phyloP scores from a whole-genome alignment of 2,113 vertebrate species.

The Alectura lathami region DNA sequence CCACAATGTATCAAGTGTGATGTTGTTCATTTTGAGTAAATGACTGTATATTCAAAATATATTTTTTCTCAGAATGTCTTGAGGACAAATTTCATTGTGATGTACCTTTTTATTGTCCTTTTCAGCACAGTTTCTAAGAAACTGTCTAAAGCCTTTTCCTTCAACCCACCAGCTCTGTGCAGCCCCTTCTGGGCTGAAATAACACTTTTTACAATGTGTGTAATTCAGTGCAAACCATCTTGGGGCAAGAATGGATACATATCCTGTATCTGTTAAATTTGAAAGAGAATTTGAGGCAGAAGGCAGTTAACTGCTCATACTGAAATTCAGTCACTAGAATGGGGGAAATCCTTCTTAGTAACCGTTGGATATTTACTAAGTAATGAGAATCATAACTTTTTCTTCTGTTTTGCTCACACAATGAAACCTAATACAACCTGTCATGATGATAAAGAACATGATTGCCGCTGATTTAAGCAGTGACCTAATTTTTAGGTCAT shows the following conservation, averaged over 20 bases:
- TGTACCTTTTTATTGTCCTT: not conserved
- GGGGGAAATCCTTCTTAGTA: not conserved
- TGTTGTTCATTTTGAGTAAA: not conserved
- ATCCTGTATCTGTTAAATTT: not conserved
- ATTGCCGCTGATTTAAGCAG: not conserved
- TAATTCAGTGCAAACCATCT: not conserved
- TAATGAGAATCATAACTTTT: not conserved
- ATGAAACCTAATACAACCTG: not conserved
- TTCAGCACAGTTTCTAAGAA: not conserved
- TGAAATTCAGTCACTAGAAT: not conserved
- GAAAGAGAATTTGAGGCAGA: conserved; percentile 1
- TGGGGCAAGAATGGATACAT: conserved; percentile 4
- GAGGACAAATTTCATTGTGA: not conserved
- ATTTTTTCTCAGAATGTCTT: not conserved
- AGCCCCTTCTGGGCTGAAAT: conserved; percentile 4
- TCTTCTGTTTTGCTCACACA: not conserved
- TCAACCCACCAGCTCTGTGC: not conserved
- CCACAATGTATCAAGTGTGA: not conserved
- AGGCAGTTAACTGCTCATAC: not conserved
- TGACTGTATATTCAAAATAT: not conserved
- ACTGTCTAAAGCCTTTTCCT: not conserved
- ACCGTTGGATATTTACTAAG: not conserved
- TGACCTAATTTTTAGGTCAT: not conserved
- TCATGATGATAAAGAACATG: not conserved
- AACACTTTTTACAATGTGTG: not conserved